Percentiles rank a stretch among this genome's conserved stretches.
phyloP scores from a whole-genome alignment of 2,113 vertebrate species.

The Oncorhynchus tshawytscha region DNA sequence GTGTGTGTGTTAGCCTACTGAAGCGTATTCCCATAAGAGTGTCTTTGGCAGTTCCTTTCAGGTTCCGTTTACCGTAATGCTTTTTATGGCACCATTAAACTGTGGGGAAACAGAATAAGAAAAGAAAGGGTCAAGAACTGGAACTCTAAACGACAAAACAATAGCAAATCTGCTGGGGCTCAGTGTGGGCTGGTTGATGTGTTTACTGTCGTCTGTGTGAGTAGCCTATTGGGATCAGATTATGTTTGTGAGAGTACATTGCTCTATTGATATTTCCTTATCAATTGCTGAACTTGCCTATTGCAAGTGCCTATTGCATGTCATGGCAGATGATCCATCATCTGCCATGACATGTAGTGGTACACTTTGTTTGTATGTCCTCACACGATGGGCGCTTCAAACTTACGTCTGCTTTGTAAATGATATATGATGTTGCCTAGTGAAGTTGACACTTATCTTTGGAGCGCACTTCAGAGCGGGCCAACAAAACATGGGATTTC shows the following conservation, averaged over 20 bases:
- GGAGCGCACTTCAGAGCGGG: not conserved
- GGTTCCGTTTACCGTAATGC: not conserved
- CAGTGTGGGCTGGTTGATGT: not conserved
- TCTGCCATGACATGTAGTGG: no score
- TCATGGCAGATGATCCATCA: no score
- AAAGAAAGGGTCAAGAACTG: not conserved
- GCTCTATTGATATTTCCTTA: no score
- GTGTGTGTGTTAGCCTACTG: not conserved
- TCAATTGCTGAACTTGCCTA: no score
- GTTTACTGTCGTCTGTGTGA: not conserved
- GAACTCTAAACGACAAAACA: not conserved
- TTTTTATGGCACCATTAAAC: not conserved
- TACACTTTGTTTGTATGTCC: no score
- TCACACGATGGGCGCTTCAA: no score
- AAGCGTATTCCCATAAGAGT: not conserved
- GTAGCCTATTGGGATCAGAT: no score
- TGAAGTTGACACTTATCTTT: slow-evolving; percentile 1
- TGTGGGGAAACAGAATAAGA: not conserved
- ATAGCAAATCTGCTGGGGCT: not conserved
- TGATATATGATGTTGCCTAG: no score
- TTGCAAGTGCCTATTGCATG: no score
- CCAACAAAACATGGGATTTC: not conserved
- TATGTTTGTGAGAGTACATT: no score
- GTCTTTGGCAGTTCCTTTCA: not conserved
- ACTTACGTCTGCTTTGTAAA: no score